A percentile compares a stretch with the other conserved stretches of the same genome.
Conservation (phyloP, 2,888 invertebrate species). For the Drosophila merina region DNA sequence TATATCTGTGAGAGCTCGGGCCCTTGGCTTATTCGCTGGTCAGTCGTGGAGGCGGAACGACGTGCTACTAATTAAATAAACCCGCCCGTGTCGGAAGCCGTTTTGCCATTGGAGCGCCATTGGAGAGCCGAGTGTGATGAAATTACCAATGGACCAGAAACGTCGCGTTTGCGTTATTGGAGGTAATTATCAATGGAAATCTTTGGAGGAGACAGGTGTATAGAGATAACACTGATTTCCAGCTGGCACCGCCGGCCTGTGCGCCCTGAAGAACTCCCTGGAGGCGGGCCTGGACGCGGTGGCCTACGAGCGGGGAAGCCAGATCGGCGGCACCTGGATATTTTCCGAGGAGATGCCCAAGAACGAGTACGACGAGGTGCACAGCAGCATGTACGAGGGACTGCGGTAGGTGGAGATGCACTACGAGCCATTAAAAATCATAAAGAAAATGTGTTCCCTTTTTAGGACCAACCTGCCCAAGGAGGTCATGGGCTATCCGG, state of each 20-base stretch:
- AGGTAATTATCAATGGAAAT: slow-evolving; percentile 42
- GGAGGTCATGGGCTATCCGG: slow-evolving; percentile 96
- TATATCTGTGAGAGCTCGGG: slow-evolving; percentile 36
- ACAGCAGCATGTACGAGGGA: slow-evolving; percentile 96
- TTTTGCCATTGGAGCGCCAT: background rate
- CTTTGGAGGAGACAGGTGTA: no score
- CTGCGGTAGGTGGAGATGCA: slow-evolving; percentile 87
- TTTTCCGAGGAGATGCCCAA: slow-evolving; percentile 91
- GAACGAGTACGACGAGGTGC: slow-evolving; percentile 91
- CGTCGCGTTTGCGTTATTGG: slow-evolving; percentile 89
- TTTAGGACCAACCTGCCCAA: slow-evolving; percentile 95
- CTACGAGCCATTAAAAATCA: no score
- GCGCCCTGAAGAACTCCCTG: slow-evolving; percentile 89
- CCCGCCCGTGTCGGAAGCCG: background rate
- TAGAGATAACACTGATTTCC: slow-evolving; percentile 1
- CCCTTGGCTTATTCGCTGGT: slow-evolving; percentile 39
- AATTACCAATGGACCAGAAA: slow-evolving; percentile 56
- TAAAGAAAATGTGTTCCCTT: background rate
- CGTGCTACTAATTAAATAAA: slow-evolving; percentile 5
- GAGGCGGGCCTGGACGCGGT: slow-evolving; percentile 85
- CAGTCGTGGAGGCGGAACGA: slow-evolving; percentile 28
- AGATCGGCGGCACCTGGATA: slow-evolving; percentile 97
- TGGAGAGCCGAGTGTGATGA: slow-evolving; percentile 42
- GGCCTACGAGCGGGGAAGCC: slow-evolving; percentile 90
- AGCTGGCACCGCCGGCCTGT: slow-evolving; percentile 95